phyloP scores from a whole-genome alignment of 2,888 invertebrate genomes.

The Venustoraphidia nigricollis region DNA sequence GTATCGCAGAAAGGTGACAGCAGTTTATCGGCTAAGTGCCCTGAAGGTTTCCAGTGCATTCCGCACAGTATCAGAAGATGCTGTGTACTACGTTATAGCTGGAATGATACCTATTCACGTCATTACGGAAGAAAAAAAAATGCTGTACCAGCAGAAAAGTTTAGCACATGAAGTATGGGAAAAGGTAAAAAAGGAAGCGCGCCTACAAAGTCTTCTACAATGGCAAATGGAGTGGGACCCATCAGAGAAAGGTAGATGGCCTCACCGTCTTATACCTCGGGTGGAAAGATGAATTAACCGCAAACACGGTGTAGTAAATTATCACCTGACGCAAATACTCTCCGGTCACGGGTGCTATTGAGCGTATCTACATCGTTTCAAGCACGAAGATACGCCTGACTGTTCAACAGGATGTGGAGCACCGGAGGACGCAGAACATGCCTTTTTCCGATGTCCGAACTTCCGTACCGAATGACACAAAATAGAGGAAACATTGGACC shows the following conservation, averaged over 20 bases:
- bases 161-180: too few species aligned
- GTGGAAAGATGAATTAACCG: too few species aligned
- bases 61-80: conserved; percentile 11
- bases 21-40: conserved; percentile 8
- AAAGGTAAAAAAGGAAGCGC: too few species aligned
- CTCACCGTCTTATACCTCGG: too few species aligned
- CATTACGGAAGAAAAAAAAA: conserved; percentile 5
- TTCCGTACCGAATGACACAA: conserved; percentile 5
- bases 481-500: neutral
- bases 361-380: conserved; percentile 3
- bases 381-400: conserved; percentile 3
- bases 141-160: too few species aligned
- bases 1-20: conserved; percentile 4
- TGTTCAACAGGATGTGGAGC: conserved; percentile 6
- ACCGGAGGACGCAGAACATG: conserved; percentile 9
- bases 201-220: too few species aligned
- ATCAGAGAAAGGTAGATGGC: conserved; percentile 10
- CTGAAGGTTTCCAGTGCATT: conserved; percentile 9
- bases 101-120: conserved; percentile 8
- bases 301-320: too few species aligned
- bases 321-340: neutral
- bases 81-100: conserved; percentile 7
- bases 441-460: conserved; percentile 9
- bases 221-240: conserved; percentile 8
- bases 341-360: neutral